Conservation (phyloP, 2,797 vertebrate species). For the Sebastes diploproa region DNA sequence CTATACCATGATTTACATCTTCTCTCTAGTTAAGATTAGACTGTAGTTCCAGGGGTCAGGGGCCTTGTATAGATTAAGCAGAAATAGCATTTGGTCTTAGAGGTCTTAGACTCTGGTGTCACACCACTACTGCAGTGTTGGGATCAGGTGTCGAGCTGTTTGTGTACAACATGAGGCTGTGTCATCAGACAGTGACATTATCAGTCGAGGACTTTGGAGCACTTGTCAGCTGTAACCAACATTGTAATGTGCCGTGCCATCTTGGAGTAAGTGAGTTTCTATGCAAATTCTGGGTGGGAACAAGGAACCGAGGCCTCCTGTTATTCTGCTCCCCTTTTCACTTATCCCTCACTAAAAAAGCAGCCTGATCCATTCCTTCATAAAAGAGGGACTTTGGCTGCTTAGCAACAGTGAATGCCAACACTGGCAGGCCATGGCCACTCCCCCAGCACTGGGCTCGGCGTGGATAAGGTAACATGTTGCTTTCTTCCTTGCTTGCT, state of each 20-base stretch:
- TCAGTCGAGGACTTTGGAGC: neutral
- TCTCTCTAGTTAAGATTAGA: conserved; percentile 54
- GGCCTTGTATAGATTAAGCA: conserved; percentile 74
- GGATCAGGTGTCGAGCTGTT: conserved; percentile 57
- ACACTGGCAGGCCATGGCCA: conserved; percentile 57
- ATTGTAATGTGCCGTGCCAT: neutral
- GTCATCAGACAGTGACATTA: conserved; percentile 8
- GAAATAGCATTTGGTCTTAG: conserved; percentile 72
- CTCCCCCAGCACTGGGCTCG: conserved; percentile 58
- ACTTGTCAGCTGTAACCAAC: neutral
- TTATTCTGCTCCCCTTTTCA: conserved; percentile 33
- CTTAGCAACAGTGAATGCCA: conserved; percentile 82
- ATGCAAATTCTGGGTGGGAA: neutral
- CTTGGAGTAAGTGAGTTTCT: neutral
- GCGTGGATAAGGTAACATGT: conserved; percentile 71
- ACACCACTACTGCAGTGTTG: conserved; percentile 32
- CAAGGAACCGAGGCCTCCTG: conserved; percentile 3
- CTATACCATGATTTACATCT: conserved; percentile 38
- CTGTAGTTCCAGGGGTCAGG: conserved; percentile 36
- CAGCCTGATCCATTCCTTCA: conserved; percentile 61
- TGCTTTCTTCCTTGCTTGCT: conserved; percentile 49
- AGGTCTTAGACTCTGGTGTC: conserved; percentile 60
- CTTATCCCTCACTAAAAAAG: conserved; percentile 51
- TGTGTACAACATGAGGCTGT: conserved; percentile 32
- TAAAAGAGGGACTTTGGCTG: conserved; percentile 76